These are phyloP conservation scores for Zosterops lateralis DNA, from an alignment of 2,113 vertebrate species.

Conservation along the genomic window DNA sequence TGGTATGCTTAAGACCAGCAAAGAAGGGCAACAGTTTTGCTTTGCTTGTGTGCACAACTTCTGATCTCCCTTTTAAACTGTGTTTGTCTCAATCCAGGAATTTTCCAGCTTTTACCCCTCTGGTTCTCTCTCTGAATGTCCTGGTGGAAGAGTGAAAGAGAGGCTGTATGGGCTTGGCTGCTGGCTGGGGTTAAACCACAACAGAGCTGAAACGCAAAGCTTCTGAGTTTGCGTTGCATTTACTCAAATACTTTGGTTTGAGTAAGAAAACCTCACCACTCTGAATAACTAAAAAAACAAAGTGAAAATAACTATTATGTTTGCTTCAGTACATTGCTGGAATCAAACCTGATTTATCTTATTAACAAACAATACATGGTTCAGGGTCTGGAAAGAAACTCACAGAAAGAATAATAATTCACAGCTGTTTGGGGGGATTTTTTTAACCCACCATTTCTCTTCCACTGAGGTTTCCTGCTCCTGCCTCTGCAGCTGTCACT, in stretches of 20 bases:
- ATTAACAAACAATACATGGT: not conserved
- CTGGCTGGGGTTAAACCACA: not conserved
- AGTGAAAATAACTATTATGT: not conserved
- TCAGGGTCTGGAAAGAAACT: not conserved
- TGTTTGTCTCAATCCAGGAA: not conserved
- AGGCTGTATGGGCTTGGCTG: not conserved
- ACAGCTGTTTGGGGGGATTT: not conserved
- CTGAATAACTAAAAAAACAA: not conserved
- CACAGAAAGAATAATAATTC: not conserved
- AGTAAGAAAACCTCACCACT: not conserved
- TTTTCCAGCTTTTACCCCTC: not conserved
- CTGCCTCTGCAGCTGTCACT: not conserved
- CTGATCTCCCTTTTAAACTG: not conserved
- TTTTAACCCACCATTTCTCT: not conserved
- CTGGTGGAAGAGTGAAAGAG: not conserved
- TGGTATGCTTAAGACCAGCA: not conserved
- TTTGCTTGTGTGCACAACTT: not conserved
- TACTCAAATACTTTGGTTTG: not conserved
- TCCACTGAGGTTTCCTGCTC: not conserved
- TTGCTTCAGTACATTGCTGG: not conserved
- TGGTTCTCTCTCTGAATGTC: not conserved
- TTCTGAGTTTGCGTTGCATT: not conserved
- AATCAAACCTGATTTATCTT: not conserved
- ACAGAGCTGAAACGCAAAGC: not conserved
- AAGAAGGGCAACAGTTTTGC: not conserved